phyloP scores from a whole-genome alignment of 2,888 invertebrate genomes.

The Amphipyra berbera region DNA sequence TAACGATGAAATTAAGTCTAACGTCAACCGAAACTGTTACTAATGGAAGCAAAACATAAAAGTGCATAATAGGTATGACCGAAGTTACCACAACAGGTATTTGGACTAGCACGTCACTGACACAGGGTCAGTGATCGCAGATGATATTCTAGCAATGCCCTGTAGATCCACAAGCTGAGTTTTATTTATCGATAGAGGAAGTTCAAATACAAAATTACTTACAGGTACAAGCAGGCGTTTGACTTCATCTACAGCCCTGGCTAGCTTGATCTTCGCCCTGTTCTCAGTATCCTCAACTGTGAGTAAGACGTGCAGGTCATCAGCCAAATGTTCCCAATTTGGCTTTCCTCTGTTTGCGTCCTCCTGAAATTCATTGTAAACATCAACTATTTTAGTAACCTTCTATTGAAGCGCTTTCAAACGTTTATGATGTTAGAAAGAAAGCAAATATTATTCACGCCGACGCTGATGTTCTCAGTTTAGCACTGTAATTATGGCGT shows the following conservation, averaged over 20 bases:
- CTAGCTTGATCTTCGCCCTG: constrained; percentile 97
- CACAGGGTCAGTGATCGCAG: too few relatives aligned
- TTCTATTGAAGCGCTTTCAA: constrained; percentile 23
- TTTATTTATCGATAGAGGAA: too few relatives aligned
- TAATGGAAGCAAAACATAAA: too few relatives aligned
- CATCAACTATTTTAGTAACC: constrained; percentile 28
- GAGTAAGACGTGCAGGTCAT: constrained; percentile 99
- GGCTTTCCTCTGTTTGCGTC: constrained; percentile 99
- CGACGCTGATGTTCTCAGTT: constrained; percentile 38
- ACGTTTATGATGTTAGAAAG: constrained; percentile 35
- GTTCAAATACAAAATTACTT: constrained; percentile 84
- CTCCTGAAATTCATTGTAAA: constrained; percentile 92
- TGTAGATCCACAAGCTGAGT: too few relatives aligned
- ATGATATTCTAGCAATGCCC: too few relatives aligned
- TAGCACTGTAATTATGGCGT: constrained; percentile 44
- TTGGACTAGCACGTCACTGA: too few relatives aligned
- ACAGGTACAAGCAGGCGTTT: constrained; percentile 99
- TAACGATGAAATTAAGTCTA: too few relatives aligned
- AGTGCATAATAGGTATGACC: too few relatives aligned
- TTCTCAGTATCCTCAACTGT: constrained; percentile 99
- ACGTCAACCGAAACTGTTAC: too few relatives aligned
- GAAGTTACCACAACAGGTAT: too few relatives aligned
- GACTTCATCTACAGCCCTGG: constrained; percentile 99
- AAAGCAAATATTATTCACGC: too few relatives aligned
- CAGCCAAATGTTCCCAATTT: constrained; percentile 99